A percentile compares a stretch with the other conserved stretches of the same genome.
These are phyloP conservation scores for Sternotherus odoratus DNA, from an alignment of 2,797 vertebrate species.

Conservation along the genomic window DNA sequence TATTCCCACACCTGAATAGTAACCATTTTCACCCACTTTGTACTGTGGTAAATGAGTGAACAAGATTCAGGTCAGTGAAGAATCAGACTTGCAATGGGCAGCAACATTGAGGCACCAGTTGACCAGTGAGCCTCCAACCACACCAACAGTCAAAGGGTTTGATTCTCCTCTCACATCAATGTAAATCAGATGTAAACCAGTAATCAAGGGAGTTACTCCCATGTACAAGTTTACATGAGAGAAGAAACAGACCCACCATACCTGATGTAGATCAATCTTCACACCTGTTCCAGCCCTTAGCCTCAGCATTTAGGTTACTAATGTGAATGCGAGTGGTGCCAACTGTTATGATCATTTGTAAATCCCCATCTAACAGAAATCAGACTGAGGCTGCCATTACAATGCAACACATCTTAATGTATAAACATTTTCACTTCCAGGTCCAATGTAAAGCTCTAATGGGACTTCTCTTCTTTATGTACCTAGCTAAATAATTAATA, in stretches of 20 bases:
- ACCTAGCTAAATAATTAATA: background rate
- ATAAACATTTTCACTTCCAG: background rate
- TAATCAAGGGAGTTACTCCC: background rate
- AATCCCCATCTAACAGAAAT: background rate
- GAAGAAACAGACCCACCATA: background rate
- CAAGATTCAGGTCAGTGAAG: slow-evolving; percentile 6
- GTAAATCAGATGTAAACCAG: background rate
- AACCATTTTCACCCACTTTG: background rate
- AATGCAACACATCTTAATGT: background rate
- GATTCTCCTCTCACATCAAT: background rate
- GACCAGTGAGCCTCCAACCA: background rate
- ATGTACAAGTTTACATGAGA: fast-evolving
- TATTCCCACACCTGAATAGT: background rate
- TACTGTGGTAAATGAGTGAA: background rate
- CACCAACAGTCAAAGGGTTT: background rate
- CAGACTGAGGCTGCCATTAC: background rate
- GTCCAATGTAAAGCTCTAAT: background rate
- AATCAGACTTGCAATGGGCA: background rate
- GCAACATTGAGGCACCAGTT: background rate
- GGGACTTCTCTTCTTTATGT: background rate
- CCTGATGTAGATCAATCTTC: background rate
- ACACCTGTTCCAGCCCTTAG: background rate
- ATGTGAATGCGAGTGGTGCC: background rate
- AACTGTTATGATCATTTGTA: background rate
- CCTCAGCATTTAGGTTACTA: fast-evolving